These are phyloP conservation scores for Botrylloides violaceus DNA, from an alignment of 23 tunicate species.

Conservation along the genomic window DNA sequence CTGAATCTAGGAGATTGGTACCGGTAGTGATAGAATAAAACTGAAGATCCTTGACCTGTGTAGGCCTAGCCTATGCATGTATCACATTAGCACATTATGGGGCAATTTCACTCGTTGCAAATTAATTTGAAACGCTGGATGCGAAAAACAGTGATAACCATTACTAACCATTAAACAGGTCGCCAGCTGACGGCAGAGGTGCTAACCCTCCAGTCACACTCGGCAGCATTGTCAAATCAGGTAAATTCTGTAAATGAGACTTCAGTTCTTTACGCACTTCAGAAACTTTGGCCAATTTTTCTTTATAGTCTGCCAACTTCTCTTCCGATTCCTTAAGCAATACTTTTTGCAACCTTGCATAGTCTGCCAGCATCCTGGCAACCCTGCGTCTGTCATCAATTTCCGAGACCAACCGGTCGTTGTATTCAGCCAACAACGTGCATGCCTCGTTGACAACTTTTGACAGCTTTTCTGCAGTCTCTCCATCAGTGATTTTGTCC, in stretches of 20 bases:
- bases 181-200: slow-evolving; percentile 91
- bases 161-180: slow-evolving; percentile 59
- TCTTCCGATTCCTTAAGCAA: slow-evolving; percentile 66
- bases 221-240: slow-evolving; percentile 84
- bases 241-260: slow-evolving; percentile 77
- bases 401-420: slow-evolving; percentile 64
- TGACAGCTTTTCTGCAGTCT: slow-evolving; percentile 48
- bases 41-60: no score
- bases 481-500: slow-evolving; percentile 59
- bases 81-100: no score
- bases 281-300: slow-evolving; percentile 46
- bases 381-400: slow-evolving; percentile 74
- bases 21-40: no score
- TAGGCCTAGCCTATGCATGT: no score
- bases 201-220: slow-evolving; percentile 90
- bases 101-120: no score
- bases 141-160: no score
- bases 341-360: slow-evolving; percentile 50
- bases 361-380: slow-evolving; percentile 87
- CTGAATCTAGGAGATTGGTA: no score
- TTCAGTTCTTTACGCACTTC: slow-evolving; percentile 78
- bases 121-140: no score
- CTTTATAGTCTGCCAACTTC: slow-evolving; percentile 60
- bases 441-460: slow-evolving; percentile 64
- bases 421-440: slow-evolving; percentile 73